Evolutionary conservation across 2,113 vertebrate genomes (phyloP), one percentile per base, ranked within the genome.

Genomic region (Acrocephalus arundinaceus): DNA sequence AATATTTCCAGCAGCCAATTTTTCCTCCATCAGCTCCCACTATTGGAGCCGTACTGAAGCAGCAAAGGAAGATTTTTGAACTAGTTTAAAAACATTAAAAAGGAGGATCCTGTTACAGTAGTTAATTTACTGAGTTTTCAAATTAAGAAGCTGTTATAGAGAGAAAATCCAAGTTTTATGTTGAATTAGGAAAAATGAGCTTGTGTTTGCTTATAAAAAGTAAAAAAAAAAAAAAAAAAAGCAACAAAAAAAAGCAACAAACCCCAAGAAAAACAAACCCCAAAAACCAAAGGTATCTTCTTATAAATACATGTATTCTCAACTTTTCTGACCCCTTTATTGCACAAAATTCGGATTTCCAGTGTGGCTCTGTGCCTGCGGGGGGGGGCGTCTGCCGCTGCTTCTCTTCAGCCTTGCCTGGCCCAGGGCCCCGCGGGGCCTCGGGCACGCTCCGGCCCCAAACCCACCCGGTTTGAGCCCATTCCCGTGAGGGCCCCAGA

Each of bases 11-110:
- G 16, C 14, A 49, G 31, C 30, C 45, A 13, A 20, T 30, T 35
- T 46, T 41, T 6, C 9, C 39, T 84, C 39, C 0, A 0, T 28
- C 41, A 41, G 24, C n/a, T 78, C 45, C 48, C 7, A 3, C 6
- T 13, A 5, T 1, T 21, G 7, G 22, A 27, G 28, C 23, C 5
- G 6, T 11, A 4, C 0, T 31, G 45, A 59, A 67, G 65, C 3
- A 66, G 9, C 23, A 48, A 24, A 15, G 30, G 21, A 39, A 65
- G 24, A 27, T 20, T 63, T 49, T 22, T 65, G 3, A 46, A 25
- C 3, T 48, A 2, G 9, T 43, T 88, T 21, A 12, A 28, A 55
- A 59, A 9, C 0, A 5, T 61, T 68, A 9, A n/a, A 52, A 81
- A n/a, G 7, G 10, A n/a, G 8, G 46, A n/a, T 65, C 6, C 4